Conservation (phyloP, 2,888 invertebrate genomes). For the Cheilosia variabilis region DNA sequence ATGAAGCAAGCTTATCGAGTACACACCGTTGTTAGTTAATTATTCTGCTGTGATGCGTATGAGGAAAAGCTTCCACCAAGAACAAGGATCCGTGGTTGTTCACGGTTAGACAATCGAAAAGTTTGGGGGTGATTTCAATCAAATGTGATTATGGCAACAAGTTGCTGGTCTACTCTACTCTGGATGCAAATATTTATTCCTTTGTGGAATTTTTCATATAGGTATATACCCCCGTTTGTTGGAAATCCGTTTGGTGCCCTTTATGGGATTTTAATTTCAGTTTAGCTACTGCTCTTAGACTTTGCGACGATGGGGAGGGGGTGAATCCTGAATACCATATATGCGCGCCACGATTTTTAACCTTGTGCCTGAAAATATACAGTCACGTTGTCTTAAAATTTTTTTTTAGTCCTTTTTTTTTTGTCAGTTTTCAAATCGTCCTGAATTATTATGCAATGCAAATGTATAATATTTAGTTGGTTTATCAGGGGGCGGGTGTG, state of each 20-base stretch:
- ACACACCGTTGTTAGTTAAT: background rate
- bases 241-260: too few species aligned
- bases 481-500: too few species aligned
- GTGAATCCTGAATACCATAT: background rate
- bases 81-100: too few species aligned
- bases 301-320: background rate
- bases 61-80: background rate
- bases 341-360: background rate
- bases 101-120: background rate
- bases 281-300: background rate
- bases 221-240: too few species aligned
- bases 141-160: constrained; percentile 5
- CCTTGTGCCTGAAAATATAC: background rate
- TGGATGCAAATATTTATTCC: background rate
- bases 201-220: too few species aligned
- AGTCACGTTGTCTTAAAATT: too few species aligned
- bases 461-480: too few species aligned
- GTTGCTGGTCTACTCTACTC: background rate
- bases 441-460: too few species aligned
- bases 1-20: background rate
- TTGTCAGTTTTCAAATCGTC: background rate
- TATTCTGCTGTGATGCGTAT: background rate
- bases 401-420: background rate
- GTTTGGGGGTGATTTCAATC: background rate
- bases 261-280: background rate